Evolutionary conservation across 1,140 invertebrate genomes (phyloP).

Genomic region (Calliopsis andreniformis): DNA sequence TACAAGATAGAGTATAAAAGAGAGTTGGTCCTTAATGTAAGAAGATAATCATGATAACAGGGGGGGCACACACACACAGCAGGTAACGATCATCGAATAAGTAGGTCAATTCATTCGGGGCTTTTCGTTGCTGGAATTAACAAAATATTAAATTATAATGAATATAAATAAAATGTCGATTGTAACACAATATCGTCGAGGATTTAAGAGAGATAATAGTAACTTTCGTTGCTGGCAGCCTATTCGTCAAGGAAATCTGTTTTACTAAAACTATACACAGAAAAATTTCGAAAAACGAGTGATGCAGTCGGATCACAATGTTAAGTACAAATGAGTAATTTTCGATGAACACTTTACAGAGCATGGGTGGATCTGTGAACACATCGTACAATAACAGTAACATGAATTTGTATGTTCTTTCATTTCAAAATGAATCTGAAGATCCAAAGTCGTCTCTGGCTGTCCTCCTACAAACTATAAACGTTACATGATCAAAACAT

Average conservation of each 20-base stretch:
- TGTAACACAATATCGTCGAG: neutral
- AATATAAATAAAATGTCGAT: neutral
- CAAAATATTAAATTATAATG: neutral
- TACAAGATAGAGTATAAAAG: slow-evolving; percentile 5
- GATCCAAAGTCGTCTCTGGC: neutral
- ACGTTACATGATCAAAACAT: neutral
- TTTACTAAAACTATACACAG: neutral
- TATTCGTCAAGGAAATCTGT: neutral
- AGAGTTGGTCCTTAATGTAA: neutral
- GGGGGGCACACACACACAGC: neutral
- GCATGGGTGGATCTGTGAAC: slow-evolving; percentile 1
- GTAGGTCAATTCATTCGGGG: neutral
- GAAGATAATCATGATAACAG: neutral
- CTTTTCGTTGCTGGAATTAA: slow-evolving; percentile 18
- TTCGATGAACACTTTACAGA: slow-evolving; percentile 7
- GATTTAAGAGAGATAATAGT: neutral
- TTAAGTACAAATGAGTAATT: slow-evolving; percentile 27
- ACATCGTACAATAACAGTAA: neutral
- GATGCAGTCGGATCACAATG: neutral
- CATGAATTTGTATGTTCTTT: neutral
- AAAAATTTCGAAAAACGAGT: neutral
- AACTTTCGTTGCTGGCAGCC: neutral
- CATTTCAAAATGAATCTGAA: neutral
- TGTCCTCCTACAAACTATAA: neutral
- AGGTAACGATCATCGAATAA: slow-evolving; percentile 1